Evolutionary conservation across 2,888 invertebrate species (phyloP), one percentile per base, ranked within the genome.

Genomic region (Nycteola revayana): DNA sequence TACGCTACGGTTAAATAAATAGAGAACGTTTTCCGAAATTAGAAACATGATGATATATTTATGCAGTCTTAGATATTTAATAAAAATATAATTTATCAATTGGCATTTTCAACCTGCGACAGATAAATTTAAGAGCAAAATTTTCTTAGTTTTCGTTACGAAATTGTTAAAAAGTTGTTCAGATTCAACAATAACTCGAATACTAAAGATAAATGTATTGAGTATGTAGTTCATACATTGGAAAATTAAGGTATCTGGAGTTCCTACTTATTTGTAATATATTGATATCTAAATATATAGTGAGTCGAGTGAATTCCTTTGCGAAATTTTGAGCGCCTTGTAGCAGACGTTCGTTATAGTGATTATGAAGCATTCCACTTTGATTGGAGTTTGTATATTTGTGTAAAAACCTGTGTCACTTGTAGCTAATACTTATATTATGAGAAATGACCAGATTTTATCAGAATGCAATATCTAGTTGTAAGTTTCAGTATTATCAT

Each of bases 381-480:
- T 43, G 52, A 50, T 59, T 54, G 52, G 57, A 63, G 48, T 64
- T 60, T 85, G 80, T 85, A 82, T 64, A 85, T 79, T 79, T 70
- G 63, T 83, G 78, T 85, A 84, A 65, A 85, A 79, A 79, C 66
- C 60, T 58, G 67, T 59, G 66, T 63, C 66, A 63, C 60, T 63
- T 66, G 67, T 74, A 75, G 61, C 55, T 74, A 68, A 67, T 21
- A 21, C 21, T 70, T 74, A 66, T 67, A 47, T 76, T 82, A 81
- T 78, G 75, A 77, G 72, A 82, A 82, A 70, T 80, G 84, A 84
- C 78, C 86, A 88, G 84, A 87, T 85, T 86, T 83, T 87, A 88
- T 87, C 80, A 83, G 74, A 85, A 81, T 82, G 88, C 88, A 88
- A 88, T 88, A 88, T 87, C 70, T 86, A 87, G 83, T 51, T 66